These are phyloP conservation scores for Agrotis clavis DNA, from an alignment of 2,888 invertebrate genomes.

Conservation along the genomic window DNA sequence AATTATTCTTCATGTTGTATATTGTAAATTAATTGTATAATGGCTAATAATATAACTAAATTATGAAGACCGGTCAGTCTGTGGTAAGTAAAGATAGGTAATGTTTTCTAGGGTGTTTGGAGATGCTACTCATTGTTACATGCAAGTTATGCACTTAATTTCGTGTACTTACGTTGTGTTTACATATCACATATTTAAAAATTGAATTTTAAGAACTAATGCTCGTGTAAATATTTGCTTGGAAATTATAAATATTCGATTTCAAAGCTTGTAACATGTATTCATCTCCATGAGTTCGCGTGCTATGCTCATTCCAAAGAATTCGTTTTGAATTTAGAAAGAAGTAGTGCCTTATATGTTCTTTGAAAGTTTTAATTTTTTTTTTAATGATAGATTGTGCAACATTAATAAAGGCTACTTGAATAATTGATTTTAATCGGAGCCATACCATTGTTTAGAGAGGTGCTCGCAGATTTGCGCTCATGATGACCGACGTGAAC, in stretches of 20 bases:
- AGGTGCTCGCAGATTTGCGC: slow-evolving; percentile 25
- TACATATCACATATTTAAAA: slow-evolving; percentile 79
- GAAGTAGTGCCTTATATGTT: slow-evolving; percentile 83
- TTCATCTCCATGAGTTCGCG: slow-evolving; percentile 73
- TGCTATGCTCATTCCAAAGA: slow-evolving; percentile 68
- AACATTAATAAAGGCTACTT: slow-evolving; percentile 37
- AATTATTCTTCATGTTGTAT: slow-evolving; percentile 59
- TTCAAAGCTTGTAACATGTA: slow-evolving; percentile 71
- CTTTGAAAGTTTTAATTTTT: slow-evolving; percentile 49
- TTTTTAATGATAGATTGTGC: slow-evolving; percentile 43
- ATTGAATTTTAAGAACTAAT: slow-evolving; percentile 68
- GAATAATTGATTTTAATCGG: slow-evolving; percentile 30
- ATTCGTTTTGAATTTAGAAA: slow-evolving; percentile 53
- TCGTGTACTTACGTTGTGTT: slow-evolving; percentile 79
- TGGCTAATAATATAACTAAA: slow-evolving; percentile 62
- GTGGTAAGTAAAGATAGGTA: slow-evolving; percentile 70
- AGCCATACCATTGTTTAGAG: slow-evolving; percentile 18
- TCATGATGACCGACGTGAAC: slow-evolving; percentile 32
- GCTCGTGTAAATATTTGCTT: slow-evolving; percentile 77
- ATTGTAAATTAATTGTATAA: slow-evolving; percentile 73
- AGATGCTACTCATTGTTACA: slow-evolving; percentile 72
- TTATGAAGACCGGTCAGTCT: slow-evolving; percentile 67
- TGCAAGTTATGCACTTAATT: slow-evolving; percentile 72
- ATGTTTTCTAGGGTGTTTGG: slow-evolving; percentile 75
- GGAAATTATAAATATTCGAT: slow-evolving; percentile 68